phyloP scores from a whole-genome alignment of 2,797 vertebrate genomes.

The Squalus acanthias region DNA sequence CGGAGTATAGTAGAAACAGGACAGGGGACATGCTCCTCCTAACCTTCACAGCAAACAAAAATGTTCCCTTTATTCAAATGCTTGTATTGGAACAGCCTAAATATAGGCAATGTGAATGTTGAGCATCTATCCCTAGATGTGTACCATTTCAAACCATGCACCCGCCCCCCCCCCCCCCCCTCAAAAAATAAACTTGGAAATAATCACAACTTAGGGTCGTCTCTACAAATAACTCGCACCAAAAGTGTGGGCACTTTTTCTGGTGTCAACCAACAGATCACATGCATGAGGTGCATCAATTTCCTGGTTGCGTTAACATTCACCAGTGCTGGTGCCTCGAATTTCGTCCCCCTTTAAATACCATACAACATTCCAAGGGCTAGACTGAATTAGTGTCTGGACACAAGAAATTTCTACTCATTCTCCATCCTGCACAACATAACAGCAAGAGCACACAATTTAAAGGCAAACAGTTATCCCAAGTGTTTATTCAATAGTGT shows the following conservation, averaged over 20 bases:
- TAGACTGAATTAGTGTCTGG: background rate
- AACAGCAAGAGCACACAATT: background rate
- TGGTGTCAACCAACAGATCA: background rate
- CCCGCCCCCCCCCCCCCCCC: too few species aligned
- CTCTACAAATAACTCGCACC: background rate
- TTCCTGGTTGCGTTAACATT: background rate
- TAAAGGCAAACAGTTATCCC: background rate
- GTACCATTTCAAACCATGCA: background rate
- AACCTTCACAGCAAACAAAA: background rate
- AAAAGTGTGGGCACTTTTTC: background rate
- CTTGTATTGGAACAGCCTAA: background rate
- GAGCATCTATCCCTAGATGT: background rate
- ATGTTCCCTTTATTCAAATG: background rate
- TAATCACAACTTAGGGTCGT: background rate
- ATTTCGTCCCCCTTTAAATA: background rate
- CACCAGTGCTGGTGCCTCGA: background rate
- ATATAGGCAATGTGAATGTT: background rate
- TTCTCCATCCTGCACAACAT: background rate
- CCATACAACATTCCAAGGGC: background rate
- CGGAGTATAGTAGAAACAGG: background rate
- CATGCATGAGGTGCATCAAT: background rate
- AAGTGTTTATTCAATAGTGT: slow-evolving; percentile 25
- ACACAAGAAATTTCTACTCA: too few species aligned
- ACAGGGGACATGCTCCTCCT: background rate
- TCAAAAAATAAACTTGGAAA: background rate